These are phyloP conservation scores for Seira ritae DNA, from an alignment of 2,888 invertebrate genomes.

Conservation along the genomic window DNA sequence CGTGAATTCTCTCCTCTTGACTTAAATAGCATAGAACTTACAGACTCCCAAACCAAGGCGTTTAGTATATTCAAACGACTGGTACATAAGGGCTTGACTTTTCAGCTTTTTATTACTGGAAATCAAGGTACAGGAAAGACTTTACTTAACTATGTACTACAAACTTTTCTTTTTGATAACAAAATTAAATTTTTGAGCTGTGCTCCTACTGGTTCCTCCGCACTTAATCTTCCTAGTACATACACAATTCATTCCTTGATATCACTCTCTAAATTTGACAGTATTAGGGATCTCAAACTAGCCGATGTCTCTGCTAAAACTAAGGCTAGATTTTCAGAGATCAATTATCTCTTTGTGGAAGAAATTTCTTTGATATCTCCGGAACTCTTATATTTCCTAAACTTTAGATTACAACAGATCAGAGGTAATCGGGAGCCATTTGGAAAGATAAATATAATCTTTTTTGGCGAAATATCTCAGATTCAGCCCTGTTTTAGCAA, in stretches of 20 bases:
- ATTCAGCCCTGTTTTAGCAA: neutral
- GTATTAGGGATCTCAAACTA: neutral
- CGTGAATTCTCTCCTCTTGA: too few species aligned
- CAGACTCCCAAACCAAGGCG: too few species aligned
- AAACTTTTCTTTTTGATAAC: neutral
- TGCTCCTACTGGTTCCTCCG: neutral
- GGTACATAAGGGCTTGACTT: too few species aligned
- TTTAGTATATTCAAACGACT: too few species aligned
- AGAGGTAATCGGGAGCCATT: neutral
- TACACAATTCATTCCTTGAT: neutral
- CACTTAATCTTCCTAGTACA: neutral
- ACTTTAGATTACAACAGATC: neutral
- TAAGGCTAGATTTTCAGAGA: neutral
- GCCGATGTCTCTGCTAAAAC: neutral
- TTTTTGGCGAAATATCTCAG: neutral
- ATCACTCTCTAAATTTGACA: neutral
- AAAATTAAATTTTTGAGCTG: neutral
- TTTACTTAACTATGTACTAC: neutral
- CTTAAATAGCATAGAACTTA: too few species aligned
- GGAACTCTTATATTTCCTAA: neutral
- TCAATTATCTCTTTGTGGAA: neutral
- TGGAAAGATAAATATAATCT: neutral
- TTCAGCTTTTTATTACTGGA: neutral
- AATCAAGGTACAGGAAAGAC: neutral
- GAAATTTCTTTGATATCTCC: neutral